Conservation (phyloP, 2,113 vertebrate species). For the Istiophorus platypterus region DNA sequence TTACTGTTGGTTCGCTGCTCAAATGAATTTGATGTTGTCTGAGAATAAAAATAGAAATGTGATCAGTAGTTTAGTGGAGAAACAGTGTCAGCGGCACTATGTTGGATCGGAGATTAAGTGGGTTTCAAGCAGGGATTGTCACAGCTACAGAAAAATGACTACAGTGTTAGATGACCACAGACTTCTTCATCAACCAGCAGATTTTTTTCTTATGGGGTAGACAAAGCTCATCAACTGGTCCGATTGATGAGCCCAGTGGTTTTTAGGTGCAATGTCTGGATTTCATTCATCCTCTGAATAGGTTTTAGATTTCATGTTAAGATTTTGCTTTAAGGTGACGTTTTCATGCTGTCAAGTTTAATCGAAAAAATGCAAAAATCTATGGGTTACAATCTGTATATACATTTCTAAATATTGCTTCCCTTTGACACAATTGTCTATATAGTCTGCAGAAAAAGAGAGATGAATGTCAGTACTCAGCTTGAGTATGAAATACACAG, state of each 20-base stretch:
- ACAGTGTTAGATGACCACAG: neutral
- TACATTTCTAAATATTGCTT: too few relatives aligned
- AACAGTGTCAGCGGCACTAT: conserved; percentile 63
- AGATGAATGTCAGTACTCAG: too few relatives aligned
- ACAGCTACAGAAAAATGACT: conserved; percentile 12
- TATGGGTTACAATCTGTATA: too few relatives aligned
- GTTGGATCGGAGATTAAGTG: conserved; percentile 59
- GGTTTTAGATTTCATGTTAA: neutral
- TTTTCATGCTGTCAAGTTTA: neutral
- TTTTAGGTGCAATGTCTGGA: neutral
- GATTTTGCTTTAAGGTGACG: neutral
- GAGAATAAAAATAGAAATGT: conserved; percentile 30
- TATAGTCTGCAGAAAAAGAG: too few relatives aligned
- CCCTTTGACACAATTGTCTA: too few relatives aligned
- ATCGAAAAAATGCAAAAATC: neutral
- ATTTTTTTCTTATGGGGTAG: conserved; percentile 9
- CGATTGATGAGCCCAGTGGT: conserved; percentile 12
- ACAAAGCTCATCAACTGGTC: neutral
- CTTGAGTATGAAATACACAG: too few relatives aligned
- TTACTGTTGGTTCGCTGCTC: conserved; percentile 30
- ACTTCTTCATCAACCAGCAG: neutral
- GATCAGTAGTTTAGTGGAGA: conserved; percentile 52
- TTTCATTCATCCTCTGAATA: neutral
- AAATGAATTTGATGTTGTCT: conserved; percentile 6
- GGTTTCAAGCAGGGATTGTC: conserved; percentile 38